Base-by-base conservation (phyloP, 1,140 invertebrate species). In the Aporrectodea caliginosa region DNA sequence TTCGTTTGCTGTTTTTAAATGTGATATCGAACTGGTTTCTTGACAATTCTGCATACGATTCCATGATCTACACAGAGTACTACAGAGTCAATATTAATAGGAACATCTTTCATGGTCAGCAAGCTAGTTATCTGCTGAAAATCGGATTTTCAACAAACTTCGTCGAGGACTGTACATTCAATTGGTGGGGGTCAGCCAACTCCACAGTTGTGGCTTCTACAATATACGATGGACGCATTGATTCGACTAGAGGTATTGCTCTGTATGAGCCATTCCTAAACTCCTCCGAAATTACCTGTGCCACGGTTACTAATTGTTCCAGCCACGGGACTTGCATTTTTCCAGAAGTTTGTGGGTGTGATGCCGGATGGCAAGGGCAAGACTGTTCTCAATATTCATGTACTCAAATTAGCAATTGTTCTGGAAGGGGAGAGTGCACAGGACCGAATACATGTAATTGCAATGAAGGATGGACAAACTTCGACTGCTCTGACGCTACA, bases 381-480 rank as follows among this genome's bases (percentile, higher is more conserved):
- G 34, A 33, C 31, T 79, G 79, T 35, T 34, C 70, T 29, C 35
- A 75, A 29, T 76, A 43, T 73, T 69, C 73, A n/a, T 79, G 79
- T 68, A 27, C 69, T 16, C 16, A 33, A 30, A 73, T 79, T 14
- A 33, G 69, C 35, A 35, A 79, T 69, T 79, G 79, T 32, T 30
- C 30, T 16, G 79, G 73, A 1, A 58, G 72, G 16, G 79, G 79
- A 6, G 73, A 68, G 14, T 79, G 79, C 43, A 73, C 75, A 1
- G 79, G 79, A 68, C 79, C 79, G 16, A 73, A 79, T 33, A 58
- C 27, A 33, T 79, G 79, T 71, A 29, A 30, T n/a, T 79, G 79
- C 43, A 16, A 76, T 2, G 43, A 30, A 1, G 79, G 79, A 12
- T 79, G 79, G 79, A 14, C 29, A 12, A 35, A 35, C 16, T 30